phyloP scores from a whole-genome alignment of 2,797 vertebrate species.

The Acanthiza pusilla region DNA sequence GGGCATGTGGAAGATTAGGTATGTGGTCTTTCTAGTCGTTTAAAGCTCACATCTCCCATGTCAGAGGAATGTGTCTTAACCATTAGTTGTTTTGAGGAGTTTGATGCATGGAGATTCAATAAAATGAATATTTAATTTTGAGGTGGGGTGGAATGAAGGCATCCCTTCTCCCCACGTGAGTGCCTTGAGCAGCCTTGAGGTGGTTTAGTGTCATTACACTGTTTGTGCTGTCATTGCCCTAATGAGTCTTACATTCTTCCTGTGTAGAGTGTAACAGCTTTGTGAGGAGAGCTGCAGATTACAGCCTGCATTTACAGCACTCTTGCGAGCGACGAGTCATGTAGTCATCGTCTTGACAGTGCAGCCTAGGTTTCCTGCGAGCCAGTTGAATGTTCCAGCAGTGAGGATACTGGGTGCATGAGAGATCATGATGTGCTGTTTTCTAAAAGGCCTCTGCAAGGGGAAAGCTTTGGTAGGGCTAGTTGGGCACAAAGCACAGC shows the following conservation, averaged over 20 bases:
- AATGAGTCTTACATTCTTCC: not conserved
- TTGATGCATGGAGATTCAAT: not conserved
- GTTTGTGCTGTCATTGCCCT: not conserved
- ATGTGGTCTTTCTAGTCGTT: not conserved
- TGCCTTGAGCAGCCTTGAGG: not conserved
- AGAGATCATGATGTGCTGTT: not conserved
- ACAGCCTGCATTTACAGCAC: not conserved
- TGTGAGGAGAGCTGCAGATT: not conserved
- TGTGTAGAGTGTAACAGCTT: not conserved
- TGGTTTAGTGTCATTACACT: not conserved
- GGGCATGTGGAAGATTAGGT: not conserved
- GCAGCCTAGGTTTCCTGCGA: not conserved
- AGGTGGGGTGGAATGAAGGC: not conserved
- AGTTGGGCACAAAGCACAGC: not conserved
- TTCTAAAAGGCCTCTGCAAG: not conserved
- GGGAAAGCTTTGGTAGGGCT: not conserved
- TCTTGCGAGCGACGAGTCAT: not conserved
- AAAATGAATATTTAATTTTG: not conserved
- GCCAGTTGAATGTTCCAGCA: not conserved
- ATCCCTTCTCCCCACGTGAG: not conserved
- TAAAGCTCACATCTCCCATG: not conserved
- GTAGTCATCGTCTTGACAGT: not conserved
- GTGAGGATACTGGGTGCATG: not conserved
- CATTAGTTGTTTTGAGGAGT: not conserved
- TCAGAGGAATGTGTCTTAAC: not conserved